Evolutionary conservation across 2,888 invertebrate genomes (phyloP), one percentile per base, ranked within the genome.

Genomic region (Pristionchus fissidentatus): DNA sequence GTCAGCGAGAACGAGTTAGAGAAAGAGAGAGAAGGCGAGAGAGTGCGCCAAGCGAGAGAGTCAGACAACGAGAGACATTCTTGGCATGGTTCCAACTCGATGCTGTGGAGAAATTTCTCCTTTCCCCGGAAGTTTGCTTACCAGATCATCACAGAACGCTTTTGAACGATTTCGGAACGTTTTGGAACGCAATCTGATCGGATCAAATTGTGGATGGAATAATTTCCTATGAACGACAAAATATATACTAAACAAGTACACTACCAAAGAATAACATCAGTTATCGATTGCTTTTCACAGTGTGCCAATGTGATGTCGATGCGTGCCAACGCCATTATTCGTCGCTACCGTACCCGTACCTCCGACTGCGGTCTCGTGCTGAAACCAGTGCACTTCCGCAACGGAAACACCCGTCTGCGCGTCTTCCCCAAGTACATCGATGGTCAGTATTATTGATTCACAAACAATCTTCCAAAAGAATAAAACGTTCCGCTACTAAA

Each of bases 361-460:
- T 84, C 89, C 49, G 92, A 92, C 52, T 90, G 92, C 55, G 91
- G 92, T 22, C 84, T 92, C 32, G 92, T 92, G 3, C 86, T 92
- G 29, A 92, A 92, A 84, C 92, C 92, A 10, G 92, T 92, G 10
- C 91, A 91, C 83, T 91, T 91, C 84, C 89, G 89, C 78, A 91
- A 91, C 77, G 91, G 91, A 46, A 91, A 92, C 86, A 92, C 92
- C 10, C 85, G 91, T 55, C 86, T 92, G 22, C 85, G 92, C 22
- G 92, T 92, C 26, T 92, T 92, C 84, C 92, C 92, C n/a, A 92
- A 92, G 84, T 89, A 88, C 85, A 88, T 91, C n/a, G 91, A 91
- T 83, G 91, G 90, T 90, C 1, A 41, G 70, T 70, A n/a, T n/a
- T n/a, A n/a, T n/a, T n/a, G n/a, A n/a, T n/a, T n/a, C n/a, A n/a